Conservation (phyloP, 2,888 invertebrate genomes). For the Sinodicranocentrus sp. region DNA sequence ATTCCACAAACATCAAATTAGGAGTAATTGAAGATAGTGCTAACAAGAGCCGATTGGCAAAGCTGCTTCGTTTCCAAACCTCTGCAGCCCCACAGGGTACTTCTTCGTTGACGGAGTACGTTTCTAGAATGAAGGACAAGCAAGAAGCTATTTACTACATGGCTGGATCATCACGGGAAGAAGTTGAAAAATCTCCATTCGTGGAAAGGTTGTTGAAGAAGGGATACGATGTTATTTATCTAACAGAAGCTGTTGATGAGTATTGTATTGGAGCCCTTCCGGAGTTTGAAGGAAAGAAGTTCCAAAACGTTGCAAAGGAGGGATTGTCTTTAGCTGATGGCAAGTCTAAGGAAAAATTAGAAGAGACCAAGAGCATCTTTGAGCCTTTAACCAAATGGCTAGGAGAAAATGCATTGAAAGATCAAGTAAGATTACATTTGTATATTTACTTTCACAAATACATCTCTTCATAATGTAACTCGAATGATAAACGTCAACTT, state of each 20-base stretch:
- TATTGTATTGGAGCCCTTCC: conserved; percentile 97
- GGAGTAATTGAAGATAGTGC: conserved; percentile 99
- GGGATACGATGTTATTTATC: conserved; percentile 96
- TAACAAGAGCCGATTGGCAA: conserved; percentile 96
- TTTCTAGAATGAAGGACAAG: conserved; percentile 95
- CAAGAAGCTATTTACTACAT: conserved; percentile 98
- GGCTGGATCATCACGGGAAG: conserved; percentile 91
- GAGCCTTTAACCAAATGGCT: conserved; percentile 96
- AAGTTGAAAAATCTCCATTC: conserved; percentile 93
- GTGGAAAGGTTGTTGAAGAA: conserved; percentile 95
- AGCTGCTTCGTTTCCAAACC: conserved; percentile 93
- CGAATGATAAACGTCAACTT: too few species aligned
- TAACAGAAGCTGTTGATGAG: conserved; percentile 98
- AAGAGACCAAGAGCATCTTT: conserved; percentile 87
- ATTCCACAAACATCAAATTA: conserved; percentile 96
- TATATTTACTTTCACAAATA: too few species aligned
- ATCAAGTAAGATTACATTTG: conserved; percentile 81
- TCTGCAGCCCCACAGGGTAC: conserved; percentile 82
- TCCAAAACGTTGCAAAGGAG: conserved; percentile 99
- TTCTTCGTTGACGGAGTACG: conserved; percentile 92
- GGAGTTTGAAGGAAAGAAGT: conserved; percentile 99
- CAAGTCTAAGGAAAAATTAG: conserved; percentile 86
- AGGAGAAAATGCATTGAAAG: conserved; percentile 88
- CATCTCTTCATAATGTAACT: too few species aligned
- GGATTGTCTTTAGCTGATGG: conserved; percentile 91